Conservation (phyloP, 2,113 vertebrate genomes). For the Corapipo altera region DNA sequence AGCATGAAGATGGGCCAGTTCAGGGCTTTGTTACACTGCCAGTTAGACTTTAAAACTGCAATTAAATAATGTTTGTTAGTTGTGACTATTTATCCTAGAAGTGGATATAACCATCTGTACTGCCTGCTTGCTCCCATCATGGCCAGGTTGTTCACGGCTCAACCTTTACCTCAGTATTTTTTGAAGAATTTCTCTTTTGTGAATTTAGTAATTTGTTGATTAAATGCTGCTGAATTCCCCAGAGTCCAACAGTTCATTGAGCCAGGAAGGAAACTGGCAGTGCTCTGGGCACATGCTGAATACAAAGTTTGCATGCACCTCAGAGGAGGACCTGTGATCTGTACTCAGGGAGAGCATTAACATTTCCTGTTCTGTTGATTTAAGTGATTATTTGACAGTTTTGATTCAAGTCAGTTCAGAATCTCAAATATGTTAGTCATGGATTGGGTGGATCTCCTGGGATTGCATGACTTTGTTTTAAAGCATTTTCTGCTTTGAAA, state of each 20-base stretch:
- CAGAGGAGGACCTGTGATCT: background rate
- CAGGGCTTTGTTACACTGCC: background rate
- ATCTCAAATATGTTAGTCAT: background rate
- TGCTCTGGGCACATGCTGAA: background rate
- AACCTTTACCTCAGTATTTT: background rate
- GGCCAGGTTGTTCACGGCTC: background rate
- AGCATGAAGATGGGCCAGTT: conserved; percentile 11
- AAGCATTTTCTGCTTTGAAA: background rate
- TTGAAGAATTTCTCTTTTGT: background rate
- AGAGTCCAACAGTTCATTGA: background rate
- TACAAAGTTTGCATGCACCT: background rate
- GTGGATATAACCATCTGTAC: background rate
- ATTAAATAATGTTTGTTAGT: background rate
- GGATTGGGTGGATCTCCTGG: background rate
- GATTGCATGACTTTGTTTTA: background rate
- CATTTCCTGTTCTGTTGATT: background rate
- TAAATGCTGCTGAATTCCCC: background rate
- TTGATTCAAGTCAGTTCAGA: background rate
- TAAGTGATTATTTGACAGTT: background rate
- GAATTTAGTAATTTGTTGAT: background rate
- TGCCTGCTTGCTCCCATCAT: fast-evolving
- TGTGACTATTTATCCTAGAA: background rate
- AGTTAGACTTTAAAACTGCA: conserved; percentile 24
- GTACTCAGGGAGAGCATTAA: background rate
- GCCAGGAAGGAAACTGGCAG: background rate